Evolutionary conservation across 2,113 vertebrate species (phyloP).

Genomic region (Osmerus mordax): DNA sequence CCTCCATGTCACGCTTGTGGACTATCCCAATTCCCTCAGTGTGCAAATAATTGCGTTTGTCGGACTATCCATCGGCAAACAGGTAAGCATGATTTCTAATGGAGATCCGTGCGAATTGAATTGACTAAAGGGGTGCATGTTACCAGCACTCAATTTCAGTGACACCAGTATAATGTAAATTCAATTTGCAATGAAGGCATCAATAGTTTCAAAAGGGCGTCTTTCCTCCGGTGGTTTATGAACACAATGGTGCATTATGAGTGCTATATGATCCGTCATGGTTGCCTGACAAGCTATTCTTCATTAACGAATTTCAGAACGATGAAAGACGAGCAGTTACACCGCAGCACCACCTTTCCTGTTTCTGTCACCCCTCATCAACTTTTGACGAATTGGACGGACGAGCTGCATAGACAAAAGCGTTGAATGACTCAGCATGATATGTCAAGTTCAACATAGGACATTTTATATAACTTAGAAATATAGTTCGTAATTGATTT

Average conservation of each 20-base stretch:
- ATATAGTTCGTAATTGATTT: too few species aligned
- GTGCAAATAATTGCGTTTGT: too few species aligned
- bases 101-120: background rate
- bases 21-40: too few species aligned
- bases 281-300: background rate
- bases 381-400: too few species aligned
- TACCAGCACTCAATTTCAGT: background rate
- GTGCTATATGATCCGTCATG: conserved; percentile 16
- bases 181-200: conserved; percentile 18
- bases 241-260: conserved; percentile 16
- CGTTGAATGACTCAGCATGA: too few species aligned
- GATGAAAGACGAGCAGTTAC: background rate
- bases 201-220: conserved; percentile 5
- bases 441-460: too few species aligned
- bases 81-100: too few species aligned
- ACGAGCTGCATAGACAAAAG: too few species aligned
- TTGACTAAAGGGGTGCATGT: background rate
- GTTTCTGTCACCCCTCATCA: too few species aligned
- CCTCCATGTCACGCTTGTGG: too few species aligned
- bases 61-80: too few species aligned
- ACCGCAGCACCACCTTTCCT: background rate
- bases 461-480: too few species aligned
- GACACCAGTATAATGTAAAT: background rate
- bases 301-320: background rate
- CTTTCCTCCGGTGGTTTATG: conserved; percentile 13